phyloP scores from a whole-genome alignment of 2,113 vertebrate genomes.

The Paradoxurus hermaphroditus region DNA sequence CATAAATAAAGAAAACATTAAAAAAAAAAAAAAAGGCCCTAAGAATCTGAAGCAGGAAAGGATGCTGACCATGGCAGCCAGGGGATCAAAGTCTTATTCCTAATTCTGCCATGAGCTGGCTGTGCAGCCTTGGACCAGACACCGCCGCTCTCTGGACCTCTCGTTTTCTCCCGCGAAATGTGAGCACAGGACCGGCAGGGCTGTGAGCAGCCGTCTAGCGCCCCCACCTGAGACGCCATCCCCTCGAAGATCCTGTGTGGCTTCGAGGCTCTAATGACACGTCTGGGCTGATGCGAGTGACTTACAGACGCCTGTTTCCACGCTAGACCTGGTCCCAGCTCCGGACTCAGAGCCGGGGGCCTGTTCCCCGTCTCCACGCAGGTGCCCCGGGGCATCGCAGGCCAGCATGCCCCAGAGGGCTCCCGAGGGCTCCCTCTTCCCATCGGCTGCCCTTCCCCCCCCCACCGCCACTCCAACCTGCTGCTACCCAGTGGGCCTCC shows the following conservation, averaged over 20 bases:
- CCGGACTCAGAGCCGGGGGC: not conserved
- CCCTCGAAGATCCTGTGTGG: not conserved
- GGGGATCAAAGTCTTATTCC: not conserved
- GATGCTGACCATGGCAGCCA: rapidly evolving
- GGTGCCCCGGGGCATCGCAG: not conserved
- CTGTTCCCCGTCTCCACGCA: not conserved
- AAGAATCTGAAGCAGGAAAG: not conserved
- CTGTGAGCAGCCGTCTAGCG: not conserved
- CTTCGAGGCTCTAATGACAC: not conserved
- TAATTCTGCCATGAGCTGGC: not conserved
- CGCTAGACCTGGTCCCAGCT: not conserved
- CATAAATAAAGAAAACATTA: too few species aligned
- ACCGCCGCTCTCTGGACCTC: not conserved
- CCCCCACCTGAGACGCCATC: not conserved
- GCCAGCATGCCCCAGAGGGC: not conserved
- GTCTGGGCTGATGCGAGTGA: not conserved
- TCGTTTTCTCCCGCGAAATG: not conserved
- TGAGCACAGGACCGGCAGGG: not conserved
- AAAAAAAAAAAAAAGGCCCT: not conserved
- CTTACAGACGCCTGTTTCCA: rapidly evolving
- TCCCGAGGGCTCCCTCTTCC: not conserved
- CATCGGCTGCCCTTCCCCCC: not conserved
- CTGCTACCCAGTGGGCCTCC: not conserved
- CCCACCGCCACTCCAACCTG: not conserved
- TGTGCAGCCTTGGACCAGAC: not conserved